These are phyloP conservation scores for Neria commutata DNA, from an alignment of 2,888 invertebrate species.

Conservation along the genomic window DNA sequence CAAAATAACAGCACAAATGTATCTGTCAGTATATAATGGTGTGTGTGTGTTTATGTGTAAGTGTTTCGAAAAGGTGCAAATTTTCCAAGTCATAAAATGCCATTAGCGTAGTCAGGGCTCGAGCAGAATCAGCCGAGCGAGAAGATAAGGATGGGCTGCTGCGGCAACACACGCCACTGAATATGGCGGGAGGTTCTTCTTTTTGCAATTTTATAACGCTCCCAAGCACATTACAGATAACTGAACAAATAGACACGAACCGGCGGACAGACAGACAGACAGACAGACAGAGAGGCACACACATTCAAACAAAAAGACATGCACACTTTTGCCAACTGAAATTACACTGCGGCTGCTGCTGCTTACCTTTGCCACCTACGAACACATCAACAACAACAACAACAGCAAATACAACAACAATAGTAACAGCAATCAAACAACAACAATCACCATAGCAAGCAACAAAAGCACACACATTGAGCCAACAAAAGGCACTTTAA, in stretches of 20 bases:
- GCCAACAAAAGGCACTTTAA: conserved; percentile 4
- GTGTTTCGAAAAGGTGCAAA: too few relatives aligned
- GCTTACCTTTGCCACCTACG: not conserved
- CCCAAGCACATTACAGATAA: not conserved
- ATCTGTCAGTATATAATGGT: too few relatives aligned
- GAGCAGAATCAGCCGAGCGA: too few relatives aligned
- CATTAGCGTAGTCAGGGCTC: too few relatives aligned
- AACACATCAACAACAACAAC: not conserved
- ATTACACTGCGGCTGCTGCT: not conserved
- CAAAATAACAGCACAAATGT: too few relatives aligned
- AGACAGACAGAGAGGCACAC: conserved; percentile 7
- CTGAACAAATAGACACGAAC: conserved; percentile 13
- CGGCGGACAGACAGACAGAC: not conserved
- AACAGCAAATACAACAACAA: not conserved
- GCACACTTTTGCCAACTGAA: not conserved
- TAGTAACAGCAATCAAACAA: not conserved
- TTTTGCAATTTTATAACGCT: too few relatives aligned
- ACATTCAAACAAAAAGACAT: not conserved
- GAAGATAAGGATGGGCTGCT: too few relatives aligned
- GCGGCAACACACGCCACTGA: too few relatives aligned
- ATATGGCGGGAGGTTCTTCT: too few relatives aligned
- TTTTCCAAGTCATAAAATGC: too few relatives aligned
- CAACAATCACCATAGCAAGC: too few relatives aligned
- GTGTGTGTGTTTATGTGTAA: too few relatives aligned
- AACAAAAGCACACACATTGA: not conserved